Evolutionary conservation across 2,888 invertebrate genomes (phyloP), one percentile per base, ranked within the genome.

Genomic region (Cryptus armator): DNA sequence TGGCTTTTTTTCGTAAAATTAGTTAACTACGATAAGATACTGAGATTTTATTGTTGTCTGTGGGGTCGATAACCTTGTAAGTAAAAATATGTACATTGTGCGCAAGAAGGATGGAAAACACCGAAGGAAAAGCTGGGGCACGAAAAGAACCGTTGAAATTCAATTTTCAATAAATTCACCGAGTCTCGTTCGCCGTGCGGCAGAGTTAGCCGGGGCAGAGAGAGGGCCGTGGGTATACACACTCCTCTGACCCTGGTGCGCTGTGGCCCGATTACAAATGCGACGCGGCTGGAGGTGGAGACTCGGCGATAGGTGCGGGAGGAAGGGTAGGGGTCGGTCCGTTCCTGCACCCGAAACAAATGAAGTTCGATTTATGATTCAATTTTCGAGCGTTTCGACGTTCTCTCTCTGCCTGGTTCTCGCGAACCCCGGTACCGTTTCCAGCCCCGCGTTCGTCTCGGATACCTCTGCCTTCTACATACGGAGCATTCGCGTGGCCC

Each of bases 311-410:
- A 37, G 56, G 43, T 56, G 72, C 29, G 53, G 59, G 67, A 29
- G 29, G 53, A 6, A 53, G 79, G 46, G 5, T 44, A 24, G 24
- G 24, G 24, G 24, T 24, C 24, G 14, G 70, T 62, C 29, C 83
- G 80, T 85, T 83, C 79, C 79, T 81, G 76, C 75, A 70, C 82
- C 71, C 81, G 87, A 86, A 89, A 90, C 83, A 87, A 86, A 86
- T 85, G 85, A 85, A 87, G 83, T 85, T 85, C 82, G 86, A 87
- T 87, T 87, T 87, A 87, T 82, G 90, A 90, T 90, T 89, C 90
- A 89, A 90, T 90, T 90, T 89, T 88, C 87, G 81, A 79, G 81
- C 84, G 62, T 77, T 83, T 82, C 76, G 80, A 46, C 71, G 62
- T 70, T 70, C 75, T 48, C 64, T 51, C 75, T 16, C 56, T 56